A percentile compares a stretch with the other conserved stretches of the same genome.
phyloP scores from a whole-genome alignment of 1,140 invertebrate species.

The Drosophila asahinai region DNA sequence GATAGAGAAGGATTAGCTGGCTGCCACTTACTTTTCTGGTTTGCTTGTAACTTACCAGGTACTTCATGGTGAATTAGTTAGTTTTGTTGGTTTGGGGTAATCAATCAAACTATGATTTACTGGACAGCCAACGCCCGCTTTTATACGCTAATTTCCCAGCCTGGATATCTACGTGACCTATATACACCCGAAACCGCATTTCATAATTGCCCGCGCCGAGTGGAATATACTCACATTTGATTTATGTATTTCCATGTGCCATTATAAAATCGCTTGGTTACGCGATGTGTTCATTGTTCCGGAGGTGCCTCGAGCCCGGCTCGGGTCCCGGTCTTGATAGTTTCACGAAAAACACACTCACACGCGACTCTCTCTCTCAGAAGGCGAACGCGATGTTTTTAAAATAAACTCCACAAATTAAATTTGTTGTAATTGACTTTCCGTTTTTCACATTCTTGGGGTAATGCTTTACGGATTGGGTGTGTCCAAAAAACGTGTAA shows the following conservation, averaged over 20 bases:
- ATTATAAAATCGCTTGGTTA: slow-evolving; percentile 78
- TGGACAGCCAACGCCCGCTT: slow-evolving; percentile 40
- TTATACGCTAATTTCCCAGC: slow-evolving; percentile 62
- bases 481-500: background rate
- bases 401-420: slow-evolving; percentile 20
- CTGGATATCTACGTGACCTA: slow-evolving; percentile 73
- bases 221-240: slow-evolving; percentile 47
- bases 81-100: slow-evolving; percentile 76
- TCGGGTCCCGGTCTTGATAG: slow-evolving; percentile 13
- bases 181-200: slow-evolving; percentile 46
- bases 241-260: slow-evolving; percentile 46
- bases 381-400: slow-evolving; percentile 46
- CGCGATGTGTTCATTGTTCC: slow-evolving; percentile 62
- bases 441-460: slow-evolving; percentile 54
- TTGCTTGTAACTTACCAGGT: slow-evolving; percentile 68
- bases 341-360: slow-evolving; percentile 6
- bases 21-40: background rate
- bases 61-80: slow-evolving; percentile 75
- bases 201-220: slow-evolving; percentile 54
- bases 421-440: slow-evolving; percentile 19
- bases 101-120: slow-evolving; percentile 81
- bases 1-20: slow-evolving; percentile 40
- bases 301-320: slow-evolving; percentile 22
- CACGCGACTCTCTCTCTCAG: slow-evolving; percentile 43
- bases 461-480: slow-evolving; percentile 11